phyloP scores from a whole-genome alignment of 2,113 vertebrate species.

The Neopipo cinnamomea region DNA sequence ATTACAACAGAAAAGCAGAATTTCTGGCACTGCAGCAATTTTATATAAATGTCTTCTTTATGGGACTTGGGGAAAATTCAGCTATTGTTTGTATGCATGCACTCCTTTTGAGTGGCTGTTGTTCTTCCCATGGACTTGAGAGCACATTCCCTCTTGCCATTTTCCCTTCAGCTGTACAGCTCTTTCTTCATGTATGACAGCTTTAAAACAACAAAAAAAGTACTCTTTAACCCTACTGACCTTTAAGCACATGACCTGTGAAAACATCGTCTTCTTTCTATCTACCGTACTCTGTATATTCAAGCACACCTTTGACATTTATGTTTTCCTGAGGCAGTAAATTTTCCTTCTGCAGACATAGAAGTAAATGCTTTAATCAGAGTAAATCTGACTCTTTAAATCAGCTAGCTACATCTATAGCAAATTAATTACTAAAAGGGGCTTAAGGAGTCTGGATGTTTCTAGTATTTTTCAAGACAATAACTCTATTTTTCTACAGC shows the following conservation, averaged over 20 bases:
- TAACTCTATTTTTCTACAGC: not conserved
- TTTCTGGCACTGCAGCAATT: not conserved
- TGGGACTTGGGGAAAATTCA: not conserved
- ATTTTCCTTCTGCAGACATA: constrained; percentile 32
- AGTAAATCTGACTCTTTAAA: constrained; percentile 55
- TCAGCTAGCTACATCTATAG: constrained; percentile 12
- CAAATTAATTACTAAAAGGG: constrained; percentile 23
- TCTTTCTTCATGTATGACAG: constrained; percentile 25
- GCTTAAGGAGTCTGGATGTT: not conserved
- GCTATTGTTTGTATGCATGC: not conserved
- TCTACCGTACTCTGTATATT: constrained; percentile 27
- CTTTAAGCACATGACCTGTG: constrained; percentile 44
- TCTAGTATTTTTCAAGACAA: not conserved
- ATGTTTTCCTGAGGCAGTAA: constrained; percentile 48
- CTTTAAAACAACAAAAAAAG: constrained; percentile 27
- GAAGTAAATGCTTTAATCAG: constrained; percentile 48
- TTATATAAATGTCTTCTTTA: not conserved
- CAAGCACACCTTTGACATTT: constrained; percentile 52
- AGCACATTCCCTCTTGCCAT: not conserved
- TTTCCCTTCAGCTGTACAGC: constrained; percentile 9
- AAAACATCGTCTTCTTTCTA: constrained; percentile 60
- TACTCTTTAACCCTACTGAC: constrained; percentile 7
- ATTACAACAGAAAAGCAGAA: not conserved
- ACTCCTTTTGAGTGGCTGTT: not conserved
- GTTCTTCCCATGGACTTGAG: not conserved